Conservation (phyloP, 1,140 invertebrate species). For the Heterodera schachtii region DNA sequence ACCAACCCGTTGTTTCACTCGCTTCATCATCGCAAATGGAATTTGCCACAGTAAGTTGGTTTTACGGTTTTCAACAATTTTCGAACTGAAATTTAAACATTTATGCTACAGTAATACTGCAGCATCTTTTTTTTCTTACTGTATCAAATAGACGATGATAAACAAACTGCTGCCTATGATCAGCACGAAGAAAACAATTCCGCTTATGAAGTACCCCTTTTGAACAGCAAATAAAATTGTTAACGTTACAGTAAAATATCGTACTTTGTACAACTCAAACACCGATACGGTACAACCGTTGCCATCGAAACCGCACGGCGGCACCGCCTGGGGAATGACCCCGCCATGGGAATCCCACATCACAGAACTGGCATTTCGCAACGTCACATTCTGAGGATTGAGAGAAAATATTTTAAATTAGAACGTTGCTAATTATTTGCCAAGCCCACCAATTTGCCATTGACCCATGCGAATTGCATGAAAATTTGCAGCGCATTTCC, state of each 20-base stretch:
- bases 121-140: background rate
- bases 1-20: background rate
- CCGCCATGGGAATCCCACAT: slow-evolving; percentile 41
- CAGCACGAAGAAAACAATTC: background rate
- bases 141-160: background rate
- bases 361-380: slow-evolving; percentile 28
- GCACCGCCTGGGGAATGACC: slow-evolving; percentile 29
- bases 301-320: slow-evolving; percentile 43
- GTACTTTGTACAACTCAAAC: slow-evolving; percentile 9
- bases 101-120: background rate
- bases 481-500: slow-evolving; percentile 11
- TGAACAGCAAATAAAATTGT: background rate
- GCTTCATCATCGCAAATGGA: background rate
- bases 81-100: background rate
- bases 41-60: background rate
- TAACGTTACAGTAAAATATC: too few relatives aligned
- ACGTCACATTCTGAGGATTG: slow-evolving; percentile 14
- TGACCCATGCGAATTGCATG: background rate
- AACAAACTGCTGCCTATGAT: background rate
- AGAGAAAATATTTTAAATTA: background rate
- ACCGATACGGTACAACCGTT: slow-evolving; percentile 37
- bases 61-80: background rate
- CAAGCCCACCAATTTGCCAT: background rate
- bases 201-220: background rate
- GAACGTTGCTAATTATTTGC: slow-evolving; percentile 2